Percentiles rank a stretch among this genome's conserved stretches.
Evolutionary conservation across 2,113 vertebrate species (phyloP).

Genomic region (Oreochromis tanganicae): DNA sequence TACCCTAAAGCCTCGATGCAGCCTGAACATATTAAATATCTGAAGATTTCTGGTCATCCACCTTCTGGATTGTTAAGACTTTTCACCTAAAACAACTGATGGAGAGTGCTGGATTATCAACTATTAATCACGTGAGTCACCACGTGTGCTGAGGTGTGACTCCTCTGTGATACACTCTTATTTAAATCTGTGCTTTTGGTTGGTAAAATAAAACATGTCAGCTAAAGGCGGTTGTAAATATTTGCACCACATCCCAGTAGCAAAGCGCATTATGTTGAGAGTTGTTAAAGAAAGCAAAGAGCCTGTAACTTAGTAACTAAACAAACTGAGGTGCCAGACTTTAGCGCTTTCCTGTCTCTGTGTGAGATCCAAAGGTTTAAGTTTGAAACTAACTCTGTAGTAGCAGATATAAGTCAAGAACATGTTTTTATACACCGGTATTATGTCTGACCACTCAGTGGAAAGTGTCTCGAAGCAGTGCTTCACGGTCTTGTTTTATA

Average conservation of each 20-base stretch:
- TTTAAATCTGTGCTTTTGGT: not conserved
- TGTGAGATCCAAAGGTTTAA: not conserved
- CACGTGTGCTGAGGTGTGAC: not conserved
- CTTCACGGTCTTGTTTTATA: not conserved
- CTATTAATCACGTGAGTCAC: not conserved
- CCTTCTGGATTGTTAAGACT: not conserved
- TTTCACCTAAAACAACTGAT: not conserved
- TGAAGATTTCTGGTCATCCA: not conserved
- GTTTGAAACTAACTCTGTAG: not conserved
- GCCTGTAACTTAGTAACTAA: not conserved
- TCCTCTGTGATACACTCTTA: not conserved
- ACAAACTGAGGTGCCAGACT: not conserved
- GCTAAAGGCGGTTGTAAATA: not conserved
- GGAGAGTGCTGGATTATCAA: not conserved
- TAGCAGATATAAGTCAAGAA: not conserved
- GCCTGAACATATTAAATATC: not conserved
- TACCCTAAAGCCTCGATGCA: not conserved
- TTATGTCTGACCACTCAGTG: not conserved
- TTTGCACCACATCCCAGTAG: not conserved
- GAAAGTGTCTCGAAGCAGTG: not conserved
- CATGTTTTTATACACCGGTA: not conserved
- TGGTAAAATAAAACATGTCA: not conserved
- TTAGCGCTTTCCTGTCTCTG: rapidly evolving
- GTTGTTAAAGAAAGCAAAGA: not conserved
- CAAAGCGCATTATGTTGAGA: not conserved